Evolutionary conservation across 2,888 invertebrate genomes (phyloP).

Genomic region (Calliopum simillimum): DNA sequence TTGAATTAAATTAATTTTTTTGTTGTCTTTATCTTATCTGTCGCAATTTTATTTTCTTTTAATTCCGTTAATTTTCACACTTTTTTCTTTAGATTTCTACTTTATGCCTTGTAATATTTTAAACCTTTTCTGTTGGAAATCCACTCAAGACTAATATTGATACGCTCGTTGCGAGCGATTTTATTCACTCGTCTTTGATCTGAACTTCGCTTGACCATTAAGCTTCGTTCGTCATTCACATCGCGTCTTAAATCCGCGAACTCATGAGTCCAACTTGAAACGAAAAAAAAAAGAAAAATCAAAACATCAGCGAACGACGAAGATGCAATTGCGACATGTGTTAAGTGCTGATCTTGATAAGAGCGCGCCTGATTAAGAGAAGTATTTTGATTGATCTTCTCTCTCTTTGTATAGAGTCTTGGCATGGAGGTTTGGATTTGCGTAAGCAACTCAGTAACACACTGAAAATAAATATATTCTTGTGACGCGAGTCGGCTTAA

Average conservation of each 20-base stretch:
- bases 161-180: constrained; percentile 51
- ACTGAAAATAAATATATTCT: too few species aligned
- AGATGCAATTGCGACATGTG: too few species aligned
- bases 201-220: constrained; percentile 11
- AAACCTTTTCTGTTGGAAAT: constrained; percentile 44
- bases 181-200: constrained; percentile 37
- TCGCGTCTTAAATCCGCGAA: not conserved
- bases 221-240: not conserved
- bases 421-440: too few species aligned
- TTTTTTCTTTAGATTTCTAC: not conserved
- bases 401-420: too few species aligned
- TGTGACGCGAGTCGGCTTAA: too few species aligned
- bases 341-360: not conserved
- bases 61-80: constrained; percentile 3
- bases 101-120: constrained; percentile 7
- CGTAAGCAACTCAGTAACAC: too few species aligned
- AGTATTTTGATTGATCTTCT: too few species aligned
- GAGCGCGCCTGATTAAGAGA: too few species aligned
- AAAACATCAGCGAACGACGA: too few species aligned
- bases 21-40: constrained; percentile 17
- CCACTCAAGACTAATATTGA: constrained; percentile 54
- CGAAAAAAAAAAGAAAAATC: too few species aligned
- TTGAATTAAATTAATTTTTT: not conserved
- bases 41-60: constrained; percentile 19
- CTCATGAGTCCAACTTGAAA: too few species aligned